Evolutionary conservation across 92 coral and sea anemone genomes (phyloP), one percentile per base, ranked within the genome.

Genomic region (Chrysogorgia sp.): DNA sequence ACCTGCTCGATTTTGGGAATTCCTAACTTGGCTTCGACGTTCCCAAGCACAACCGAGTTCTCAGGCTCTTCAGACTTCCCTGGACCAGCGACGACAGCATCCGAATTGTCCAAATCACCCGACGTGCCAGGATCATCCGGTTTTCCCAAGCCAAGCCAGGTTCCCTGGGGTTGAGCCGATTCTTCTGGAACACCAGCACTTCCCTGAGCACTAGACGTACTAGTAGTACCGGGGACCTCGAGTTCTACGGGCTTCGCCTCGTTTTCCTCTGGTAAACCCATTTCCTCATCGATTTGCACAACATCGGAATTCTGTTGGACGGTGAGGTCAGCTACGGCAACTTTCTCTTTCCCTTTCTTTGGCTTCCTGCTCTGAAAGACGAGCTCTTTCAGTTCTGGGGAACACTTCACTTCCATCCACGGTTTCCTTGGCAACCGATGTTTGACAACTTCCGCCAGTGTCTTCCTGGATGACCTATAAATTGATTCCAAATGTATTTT

Each of bases 321-420:
- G 9, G 29, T 29, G 32, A 12, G 7, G 30, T 57, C 23, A 1
- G 29, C 35, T 28, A 74, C 55, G 75, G 80, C 47, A 43, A 60
- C 43, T 81, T 82, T 40, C 74, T 71, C 75, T 34, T 75, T 81
- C 59, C 17, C 62, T 82, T 76, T 76, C 21, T 53, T 76, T 21
- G 87, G 87, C 31, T 63, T 23, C 10, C 75, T 79, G 5, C 68
- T 30, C n/a, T 82, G 86, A 77, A 83, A 87, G 58, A 91, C 69
- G 30, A 92, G 71, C 49, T 91, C 90, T 32, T 96, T 85, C 37
- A 96, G 83, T 30, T 96, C 85, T 48, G 92, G 74, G 75, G 86
- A 90, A 61, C 96, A 92, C 72, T 87, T 89, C 24, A 92, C 89
- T 45, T 91, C 96, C 82, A 82, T 85, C 99, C 99, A 96, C 0